Evolutionary conservation across 2,797 vertebrate species (phyloP).

Genomic region (Periophthalmus magnuspinnatus): DNA sequence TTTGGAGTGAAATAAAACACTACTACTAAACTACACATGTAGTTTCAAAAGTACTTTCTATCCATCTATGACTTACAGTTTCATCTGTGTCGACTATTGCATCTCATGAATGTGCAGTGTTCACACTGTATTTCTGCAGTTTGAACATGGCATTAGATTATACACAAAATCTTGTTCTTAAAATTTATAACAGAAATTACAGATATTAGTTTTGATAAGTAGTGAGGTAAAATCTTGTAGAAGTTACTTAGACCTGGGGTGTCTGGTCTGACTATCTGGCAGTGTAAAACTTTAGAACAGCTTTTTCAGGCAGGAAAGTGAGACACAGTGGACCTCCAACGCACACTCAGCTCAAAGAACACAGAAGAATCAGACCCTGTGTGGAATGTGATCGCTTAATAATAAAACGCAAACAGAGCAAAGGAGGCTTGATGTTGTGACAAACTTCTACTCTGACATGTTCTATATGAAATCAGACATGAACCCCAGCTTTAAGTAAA

Average conservation of each 20-base stretch:
- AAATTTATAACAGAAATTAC: neutral
- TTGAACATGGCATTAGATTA: neutral
- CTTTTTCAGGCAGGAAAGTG: neutral
- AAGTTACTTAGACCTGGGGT: neutral
- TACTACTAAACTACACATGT: too few relatives aligned
- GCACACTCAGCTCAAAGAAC: too few relatives aligned
- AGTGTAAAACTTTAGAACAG: neutral
- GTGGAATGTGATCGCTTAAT: too few relatives aligned
- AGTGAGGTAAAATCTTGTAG: neutral
- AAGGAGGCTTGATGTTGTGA: neutral
- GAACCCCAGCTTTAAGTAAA: neutral
- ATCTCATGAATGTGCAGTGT: neutral
- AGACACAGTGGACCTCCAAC: too few relatives aligned
- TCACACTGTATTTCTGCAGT: neutral
- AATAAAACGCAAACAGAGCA: too few relatives aligned
- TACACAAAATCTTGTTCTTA: neutral
- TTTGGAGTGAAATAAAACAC: too few relatives aligned
- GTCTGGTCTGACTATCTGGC: neutral
- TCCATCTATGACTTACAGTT: too few relatives aligned
- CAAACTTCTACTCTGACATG: neutral
- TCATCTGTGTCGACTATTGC: too few relatives aligned
- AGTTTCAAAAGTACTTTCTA: too few relatives aligned
- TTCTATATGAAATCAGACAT: too few relatives aligned
- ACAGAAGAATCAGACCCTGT: too few relatives aligned
- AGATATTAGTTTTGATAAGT: neutral